Evolutionary conservation across 2,888 invertebrate species (phyloP), one percentile per base, ranked within the genome.

Genomic region (Cephus sareptanus): DNA sequence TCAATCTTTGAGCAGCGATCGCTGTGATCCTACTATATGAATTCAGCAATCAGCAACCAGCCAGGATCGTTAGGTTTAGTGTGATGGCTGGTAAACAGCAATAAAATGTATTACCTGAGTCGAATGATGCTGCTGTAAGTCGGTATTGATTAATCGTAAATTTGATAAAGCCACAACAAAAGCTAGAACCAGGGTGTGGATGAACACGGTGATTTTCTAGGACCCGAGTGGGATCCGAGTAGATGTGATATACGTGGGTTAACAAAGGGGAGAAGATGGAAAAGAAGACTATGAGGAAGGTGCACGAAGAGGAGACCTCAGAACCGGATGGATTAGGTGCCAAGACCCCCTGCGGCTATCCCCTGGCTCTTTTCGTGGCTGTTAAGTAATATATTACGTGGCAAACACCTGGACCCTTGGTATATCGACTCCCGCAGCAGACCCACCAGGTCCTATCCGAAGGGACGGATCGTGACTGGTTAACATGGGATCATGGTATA

Each of bases 391-490:
- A 78, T 78, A 78, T 78, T 78, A 78, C 75, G 70, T 75, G 75
- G 56, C 78, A 78, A 78, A 78, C 78, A 78, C 78, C 78, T 78
- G 78, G 78, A 75, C 78, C 71, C 71, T 56, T 56, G 40, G 40
- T 56, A 56, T 56, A 56, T 56, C 84, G 79, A 85, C 85, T 83
- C 84, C 79, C 79, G 82, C 31, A 15, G 71, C 71, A 15, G 71
- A 33, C 31, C 31, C 76, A 76, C 78, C 75, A 75, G 78, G 81
- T 83, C 84, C 81, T 81, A 80, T 83, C 79, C 82, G 33, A 56
- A 80, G 80, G 81, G 81, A 81, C 81, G 76, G 83, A 83, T 84
- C 82, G 80, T 83, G 81, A 84, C 83, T 84, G 83, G 84, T 85
- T 84, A 85, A 83, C 84, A 82, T 82, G 6, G 40, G 40, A 56